Percentiles rank a stretch among this genome's conserved stretches.
Conservation (phyloP, 2,888 invertebrate genomes). For the Ceratothoa steindachneri region DNA sequence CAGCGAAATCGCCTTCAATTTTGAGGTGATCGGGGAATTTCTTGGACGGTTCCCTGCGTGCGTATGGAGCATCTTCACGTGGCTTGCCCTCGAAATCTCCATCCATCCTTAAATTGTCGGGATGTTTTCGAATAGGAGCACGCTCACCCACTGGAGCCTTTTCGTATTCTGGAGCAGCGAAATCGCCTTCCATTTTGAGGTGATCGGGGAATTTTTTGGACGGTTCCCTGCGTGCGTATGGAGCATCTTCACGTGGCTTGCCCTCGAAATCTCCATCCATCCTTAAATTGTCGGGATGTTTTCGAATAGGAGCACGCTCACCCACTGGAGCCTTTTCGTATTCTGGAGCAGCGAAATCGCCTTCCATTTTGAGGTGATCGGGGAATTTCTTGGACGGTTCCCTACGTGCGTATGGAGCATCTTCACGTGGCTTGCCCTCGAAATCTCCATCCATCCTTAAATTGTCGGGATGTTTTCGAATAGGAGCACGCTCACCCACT, state of each 20-base stretch:
- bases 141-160: constrained; percentile 26
- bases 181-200: constrained; percentile 64
- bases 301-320: constrained; percentile 35
- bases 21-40: constrained; percentile 52
- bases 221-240: constrained; percentile 46
- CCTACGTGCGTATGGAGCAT: constrained; percentile 24
- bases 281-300: constrained; percentile 44
- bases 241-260: constrained; percentile 39
- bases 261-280: constrained; percentile 50
- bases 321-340: constrained; percentile 44
- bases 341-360: constrained; percentile 55
- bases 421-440: constrained; percentile 56
- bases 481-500: constrained; percentile 34
- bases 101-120: constrained; percentile 54
- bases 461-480: constrained; percentile 37
- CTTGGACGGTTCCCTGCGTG: constrained; percentile 54
- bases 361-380: constrained; percentile 50
- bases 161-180: constrained; percentile 49
- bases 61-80: constrained; percentile 48
- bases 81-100: constrained; percentile 56
- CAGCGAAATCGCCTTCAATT: constrained; percentile 55
- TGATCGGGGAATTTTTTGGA: constrained; percentile 56
- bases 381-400: constrained; percentile 31
- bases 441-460: constrained; percentile 52
- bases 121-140: constrained; percentile 29